phyloP scores from a whole-genome alignment of 2,888 invertebrate species.

The Drosophila mulleri region DNA sequence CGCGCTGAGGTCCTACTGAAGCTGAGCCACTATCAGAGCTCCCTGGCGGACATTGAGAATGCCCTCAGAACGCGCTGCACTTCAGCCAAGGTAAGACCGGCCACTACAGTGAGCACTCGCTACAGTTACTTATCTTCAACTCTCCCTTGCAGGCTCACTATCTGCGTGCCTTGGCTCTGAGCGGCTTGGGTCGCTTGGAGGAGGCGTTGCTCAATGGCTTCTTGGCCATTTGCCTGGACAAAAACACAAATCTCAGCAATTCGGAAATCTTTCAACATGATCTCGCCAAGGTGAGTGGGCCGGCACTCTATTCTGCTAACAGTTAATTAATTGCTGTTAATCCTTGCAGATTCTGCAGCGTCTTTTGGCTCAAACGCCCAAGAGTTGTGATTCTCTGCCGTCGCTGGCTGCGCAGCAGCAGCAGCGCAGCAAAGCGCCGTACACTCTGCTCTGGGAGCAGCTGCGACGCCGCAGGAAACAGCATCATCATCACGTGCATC shows the following conservation, averaged over 20 bases:
- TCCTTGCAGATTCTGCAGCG: slow-evolving; percentile 81
- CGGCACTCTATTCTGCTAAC: fast-evolving
- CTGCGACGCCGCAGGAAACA: slow-evolving; percentile 56
- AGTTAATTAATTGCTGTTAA: too few species aligned
- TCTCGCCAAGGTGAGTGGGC: slow-evolving; percentile 84
- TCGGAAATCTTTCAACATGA: slow-evolving; percentile 85
- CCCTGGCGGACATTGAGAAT: slow-evolving; percentile 88
- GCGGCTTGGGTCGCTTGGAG: slow-evolving; percentile 86
- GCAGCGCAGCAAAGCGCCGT: slow-evolving; percentile 67
- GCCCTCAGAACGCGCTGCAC: slow-evolving; percentile 88
- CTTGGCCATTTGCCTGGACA: slow-evolving; percentile 86
- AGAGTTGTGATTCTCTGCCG: slow-evolving; percentile 61
- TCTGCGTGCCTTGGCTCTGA: slow-evolving; percentile 86
- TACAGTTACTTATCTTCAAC: neutral
- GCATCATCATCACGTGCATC: slow-evolving; percentile 60
- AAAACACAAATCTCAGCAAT: slow-evolving; percentile 81
- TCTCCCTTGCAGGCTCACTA: slow-evolving; percentile 85
- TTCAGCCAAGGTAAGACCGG: slow-evolving; percentile 88
- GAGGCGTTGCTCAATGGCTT: slow-evolving; percentile 86
- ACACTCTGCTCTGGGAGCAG: slow-evolving; percentile 60
- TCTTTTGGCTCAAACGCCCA: slow-evolving; percentile 83
- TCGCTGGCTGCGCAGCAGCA: slow-evolving; percentile 48
- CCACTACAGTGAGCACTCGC: slow-evolving; percentile 1
- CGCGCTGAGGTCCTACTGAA: slow-evolving; percentile 88
- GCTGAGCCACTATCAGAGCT: slow-evolving; percentile 87